Evolutionary conservation across 1,140 invertebrate genomes (phyloP), one percentile per base, ranked within the genome.

Genomic region (Popillia japonica): DNA sequence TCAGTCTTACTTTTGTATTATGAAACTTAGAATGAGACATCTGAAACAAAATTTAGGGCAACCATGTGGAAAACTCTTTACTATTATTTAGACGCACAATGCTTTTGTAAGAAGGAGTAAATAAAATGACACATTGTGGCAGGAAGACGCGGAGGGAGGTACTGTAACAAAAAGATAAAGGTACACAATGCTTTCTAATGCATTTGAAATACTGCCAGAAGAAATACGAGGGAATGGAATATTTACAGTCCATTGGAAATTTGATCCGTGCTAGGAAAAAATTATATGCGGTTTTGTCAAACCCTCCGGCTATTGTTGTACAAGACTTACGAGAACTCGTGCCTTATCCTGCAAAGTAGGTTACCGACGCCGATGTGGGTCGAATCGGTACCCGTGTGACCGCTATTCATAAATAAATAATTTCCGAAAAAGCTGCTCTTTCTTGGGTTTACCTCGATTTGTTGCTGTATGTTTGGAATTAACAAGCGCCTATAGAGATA

Each of bases 251-350:
- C 75, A 81, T 81, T 79, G 78, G 79, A 64, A 81, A 78, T 72
- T 78, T 78, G 79, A 80, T 81, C 79, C 61, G 68, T 79, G 78
- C 64, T 68, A 72, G 72, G 75, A 76, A 79, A 78, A 81, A 80
- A 81, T 81, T 81, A 80, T 81, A 75, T 81, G 81, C 79, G 81
- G 81, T 81, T 80, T 80, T 79, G 81, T 80, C 81, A 80, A 79
- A 79, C 81, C 81, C 75, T 73, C 76, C 27, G 27, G 78, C 77
- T 73, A 80, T 81, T 81, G 80, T 81, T 48, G 41, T 17, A 61
- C 55, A 44, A 23, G 17, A 72, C 61, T 64, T 40, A 23, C 40
- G 40, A 59, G 76, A 14, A 40, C 68, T 64, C 76, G 48, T 72
- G 40, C 41, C 22, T 44, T 41, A 22, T 22, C 40, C 61, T 17